A percentile compares a stretch with the other conserved stretches of the same genome.
Evolutionary conservation across 2,113 vertebrate genomes (phyloP).

Genomic region (Rhinolophus ferrumequinum): DNA sequence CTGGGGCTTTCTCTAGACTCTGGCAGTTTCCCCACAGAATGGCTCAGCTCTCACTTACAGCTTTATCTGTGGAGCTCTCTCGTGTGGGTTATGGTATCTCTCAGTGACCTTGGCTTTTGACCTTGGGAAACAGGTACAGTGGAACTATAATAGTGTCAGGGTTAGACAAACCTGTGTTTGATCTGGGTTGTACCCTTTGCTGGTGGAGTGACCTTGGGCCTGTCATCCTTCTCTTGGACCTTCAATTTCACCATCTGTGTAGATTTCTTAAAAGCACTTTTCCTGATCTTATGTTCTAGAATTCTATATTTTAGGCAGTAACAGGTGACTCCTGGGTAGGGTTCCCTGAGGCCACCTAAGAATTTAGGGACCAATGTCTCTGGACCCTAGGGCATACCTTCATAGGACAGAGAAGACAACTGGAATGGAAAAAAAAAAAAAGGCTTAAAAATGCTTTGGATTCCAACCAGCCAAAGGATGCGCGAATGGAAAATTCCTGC

Average conservation of each 20-base stretch:
- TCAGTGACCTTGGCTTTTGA: neutral
- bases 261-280: neutral
- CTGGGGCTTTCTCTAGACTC: neutral
- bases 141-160: neutral
- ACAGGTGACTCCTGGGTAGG: neutral
- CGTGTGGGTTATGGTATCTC: neutral
- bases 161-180: neutral
- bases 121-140: neutral
- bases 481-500: slow-evolving; percentile 80
- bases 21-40: neutral
- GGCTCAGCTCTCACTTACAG: neutral
- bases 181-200: neutral
- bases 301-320: slow-evolving; percentile 45
- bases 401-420: slow-evolving; percentile 16
- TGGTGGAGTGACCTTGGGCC: neutral
- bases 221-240: neutral
- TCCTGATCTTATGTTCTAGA: neutral
- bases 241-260: neutral
- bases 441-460: slow-evolving; percentile 64
- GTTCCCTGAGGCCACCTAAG: neutral
- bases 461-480: slow-evolving; percentile 74
- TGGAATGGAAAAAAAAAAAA: neutral
- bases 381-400: neutral
- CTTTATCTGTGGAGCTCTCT: neutral
- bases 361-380: neutral